Percentiles rank a stretch among this genome's conserved stretches.
phyloP scores from a whole-genome alignment of 2,113 vertebrate genomes.

The human (Homo sapiens) region DNA sequence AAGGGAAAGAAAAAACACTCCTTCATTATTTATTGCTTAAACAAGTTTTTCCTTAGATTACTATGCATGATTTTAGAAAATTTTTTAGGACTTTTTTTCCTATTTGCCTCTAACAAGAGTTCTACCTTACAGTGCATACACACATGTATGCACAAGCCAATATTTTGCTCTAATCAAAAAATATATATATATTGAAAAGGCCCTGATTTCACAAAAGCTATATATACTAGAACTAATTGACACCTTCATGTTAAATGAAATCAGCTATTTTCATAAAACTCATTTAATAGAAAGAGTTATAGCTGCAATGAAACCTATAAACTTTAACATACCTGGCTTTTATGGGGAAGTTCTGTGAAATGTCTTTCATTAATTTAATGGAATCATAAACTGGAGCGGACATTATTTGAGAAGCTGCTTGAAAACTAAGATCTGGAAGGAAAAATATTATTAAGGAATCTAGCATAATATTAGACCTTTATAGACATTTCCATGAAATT shows the following conservation, averaged over 20 bases:
- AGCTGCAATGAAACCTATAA: conserved; percentile 42
- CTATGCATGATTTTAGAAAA: background rate
- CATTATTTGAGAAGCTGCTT: conserved; percentile 93
- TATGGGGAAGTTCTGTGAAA: conserved; percentile 96
- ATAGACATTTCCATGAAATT: background rate
- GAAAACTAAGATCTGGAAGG: conserved; percentile 94
- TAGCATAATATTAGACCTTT: background rate
- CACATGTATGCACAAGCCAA: background rate
- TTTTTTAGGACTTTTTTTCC: background rate
- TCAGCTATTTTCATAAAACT: conserved; percentile 26
- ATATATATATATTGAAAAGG: background rate
- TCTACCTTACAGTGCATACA: background rate
- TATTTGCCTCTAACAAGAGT: background rate
- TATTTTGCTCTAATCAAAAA: background rate
- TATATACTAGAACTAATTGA: background rate
- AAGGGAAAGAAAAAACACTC: background rate
- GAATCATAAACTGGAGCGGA: conserved; percentile 92
- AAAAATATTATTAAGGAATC: conserved; percentile 16
- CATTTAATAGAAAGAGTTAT: conserved; percentile 31
- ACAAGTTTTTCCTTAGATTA: background rate
- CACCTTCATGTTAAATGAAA: conserved; percentile 19
- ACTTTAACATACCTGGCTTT: conserved; percentile 92
- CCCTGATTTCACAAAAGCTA: background rate
- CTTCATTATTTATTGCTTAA: background rate
- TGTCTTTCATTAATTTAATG: conserved; percentile 94